Evolutionary conservation across 1,140 invertebrate genomes (phyloP).

Genomic region (Hycleus cichorii): DNA sequence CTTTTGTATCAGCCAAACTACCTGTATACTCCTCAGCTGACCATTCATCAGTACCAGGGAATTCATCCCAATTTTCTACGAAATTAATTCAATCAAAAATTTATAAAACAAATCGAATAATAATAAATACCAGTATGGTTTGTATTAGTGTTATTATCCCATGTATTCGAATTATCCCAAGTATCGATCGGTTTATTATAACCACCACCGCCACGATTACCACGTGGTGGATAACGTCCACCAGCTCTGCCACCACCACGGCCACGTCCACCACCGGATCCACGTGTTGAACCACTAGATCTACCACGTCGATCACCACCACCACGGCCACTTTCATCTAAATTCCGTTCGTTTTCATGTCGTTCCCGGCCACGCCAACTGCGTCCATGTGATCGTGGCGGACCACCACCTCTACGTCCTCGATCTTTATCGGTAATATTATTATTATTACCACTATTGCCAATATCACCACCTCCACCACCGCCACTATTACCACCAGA

Average conservation of each 20-base stretch:
- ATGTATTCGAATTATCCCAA: conserved; percentile 42
- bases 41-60: conserved; percentile 73
- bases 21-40: conserved; percentile 92
- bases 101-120: too few relatives aligned
- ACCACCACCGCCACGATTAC: conserved; percentile 29
- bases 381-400: conserved; percentile 29
- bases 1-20: conserved; percentile 88
- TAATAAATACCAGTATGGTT: not conserved
- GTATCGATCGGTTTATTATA: conserved; percentile 45
- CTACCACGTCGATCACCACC: conserved; percentile 29
- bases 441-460: conserved; percentile 1
- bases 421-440: conserved; percentile 33
- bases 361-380: conserved; percentile 40
- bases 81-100: conserved; percentile 5
- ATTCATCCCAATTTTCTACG: conserved; percentile 40
- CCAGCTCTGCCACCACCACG: conserved; percentile 47
- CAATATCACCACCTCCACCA: conserved; percentile 36
- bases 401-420: conserved; percentile 38
- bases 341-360: conserved; percentile 37
- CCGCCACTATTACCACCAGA: conserved; percentile 35
- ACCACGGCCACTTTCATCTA: conserved; percentile 28
- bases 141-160: conserved; percentile 31
- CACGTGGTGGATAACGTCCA: conserved; percentile 31
- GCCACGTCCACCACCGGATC: conserved; percentile 48
- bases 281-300: conserved; percentile 40